Percentiles rank a stretch among this genome's conserved stretches.
phyloP scores from a whole-genome alignment of 1,140 invertebrate species.

The Octopus sinensis region DNA sequence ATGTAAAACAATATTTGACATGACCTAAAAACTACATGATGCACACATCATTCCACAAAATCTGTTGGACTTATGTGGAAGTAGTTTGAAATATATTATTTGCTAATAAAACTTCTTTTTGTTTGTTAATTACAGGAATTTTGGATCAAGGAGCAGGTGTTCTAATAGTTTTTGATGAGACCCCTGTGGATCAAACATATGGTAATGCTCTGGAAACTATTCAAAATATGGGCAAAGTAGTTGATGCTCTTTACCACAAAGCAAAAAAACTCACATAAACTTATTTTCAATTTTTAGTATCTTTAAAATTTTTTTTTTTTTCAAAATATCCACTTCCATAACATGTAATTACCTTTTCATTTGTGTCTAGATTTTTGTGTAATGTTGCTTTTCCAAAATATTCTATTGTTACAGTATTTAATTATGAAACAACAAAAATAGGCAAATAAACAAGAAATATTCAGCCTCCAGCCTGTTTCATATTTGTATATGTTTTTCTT shows the following conservation, averaged over 20 bases:
- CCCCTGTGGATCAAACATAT: slow-evolving; percentile 92
- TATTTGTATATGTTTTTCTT: too few relatives aligned
- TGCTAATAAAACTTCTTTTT: neutral
- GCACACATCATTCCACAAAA: too few relatives aligned
- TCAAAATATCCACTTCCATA: neutral
- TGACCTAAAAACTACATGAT: too few relatives aligned
- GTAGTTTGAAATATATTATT: neutral
- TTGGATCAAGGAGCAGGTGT: slow-evolving; percentile 97
- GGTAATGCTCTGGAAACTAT: slow-evolving; percentile 95
- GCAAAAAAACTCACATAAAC: slow-evolving; percentile 92
- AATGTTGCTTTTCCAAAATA: too few relatives aligned
- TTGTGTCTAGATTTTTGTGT: too few relatives aligned
- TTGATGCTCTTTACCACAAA: slow-evolving; percentile 96
- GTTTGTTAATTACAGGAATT: slow-evolving; percentile 70
- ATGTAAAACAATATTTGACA: too few relatives aligned
- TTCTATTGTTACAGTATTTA: too few relatives aligned
- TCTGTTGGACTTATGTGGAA: too few relatives aligned
- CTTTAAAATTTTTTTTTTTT: neutral
- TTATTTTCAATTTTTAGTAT: neutral
- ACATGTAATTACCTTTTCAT: too few relatives aligned
- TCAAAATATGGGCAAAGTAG: slow-evolving; percentile 98
- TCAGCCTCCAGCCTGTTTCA: too few relatives aligned
- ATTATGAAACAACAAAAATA: too few relatives aligned
- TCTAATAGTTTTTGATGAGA: slow-evolving; percentile 94
- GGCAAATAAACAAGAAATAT: too few relatives aligned